Percentiles rank a stretch among this genome's conserved stretches.
These are phyloP conservation scores for Pachliopta kotzebuea DNA, from an alignment of 2,888 invertebrate species.

Conservation along the genomic window DNA sequence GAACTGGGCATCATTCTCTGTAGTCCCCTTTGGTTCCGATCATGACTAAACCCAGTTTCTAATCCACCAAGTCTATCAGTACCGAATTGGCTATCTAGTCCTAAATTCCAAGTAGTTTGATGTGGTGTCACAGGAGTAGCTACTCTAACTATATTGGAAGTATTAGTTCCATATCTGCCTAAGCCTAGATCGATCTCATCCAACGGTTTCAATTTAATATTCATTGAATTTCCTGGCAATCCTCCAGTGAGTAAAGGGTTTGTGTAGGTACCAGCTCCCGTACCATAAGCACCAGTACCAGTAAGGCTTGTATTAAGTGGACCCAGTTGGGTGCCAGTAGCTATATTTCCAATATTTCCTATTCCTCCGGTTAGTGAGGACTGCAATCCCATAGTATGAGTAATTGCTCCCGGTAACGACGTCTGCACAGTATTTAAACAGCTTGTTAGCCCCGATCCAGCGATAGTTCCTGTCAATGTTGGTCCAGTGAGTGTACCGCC, in stretches of 20 bases:
- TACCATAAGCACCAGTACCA: constrained; percentile 62
- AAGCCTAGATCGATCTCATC: constrained; percentile 86
- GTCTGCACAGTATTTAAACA: constrained; percentile 71
- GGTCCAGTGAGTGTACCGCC: constrained; percentile 68
- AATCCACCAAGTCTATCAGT: constrained; percentile 79
- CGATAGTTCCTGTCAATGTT: constrained; percentile 72
- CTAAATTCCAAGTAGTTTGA: constrained; percentile 80
- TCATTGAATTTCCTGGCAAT: constrained; percentile 80
- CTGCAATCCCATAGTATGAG: constrained; percentile 67
- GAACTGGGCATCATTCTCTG: constrained; percentile 75
- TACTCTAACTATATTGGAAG: constrained; percentile 71
- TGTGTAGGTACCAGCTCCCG: constrained; percentile 79
- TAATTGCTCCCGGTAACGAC: constrained; percentile 65
- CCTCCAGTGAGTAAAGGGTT: constrained; percentile 82
- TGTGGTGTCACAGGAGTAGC: constrained; percentile 84
- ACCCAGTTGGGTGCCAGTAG: constrained; percentile 64
- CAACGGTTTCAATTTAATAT: constrained; percentile 85
- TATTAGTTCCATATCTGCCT: constrained; percentile 76
- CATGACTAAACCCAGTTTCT: constrained; percentile 80
- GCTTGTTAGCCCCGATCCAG: constrained; percentile 68
- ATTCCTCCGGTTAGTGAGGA: constrained; percentile 66
- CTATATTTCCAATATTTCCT: constrained; percentile 66
- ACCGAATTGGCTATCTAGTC: constrained; percentile 82
- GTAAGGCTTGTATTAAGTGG: constrained; percentile 66
- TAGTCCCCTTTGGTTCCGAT: constrained; percentile 79